Conservation (phyloP, 2,888 invertebrate species). For the Terebella lapidaria region DNA sequence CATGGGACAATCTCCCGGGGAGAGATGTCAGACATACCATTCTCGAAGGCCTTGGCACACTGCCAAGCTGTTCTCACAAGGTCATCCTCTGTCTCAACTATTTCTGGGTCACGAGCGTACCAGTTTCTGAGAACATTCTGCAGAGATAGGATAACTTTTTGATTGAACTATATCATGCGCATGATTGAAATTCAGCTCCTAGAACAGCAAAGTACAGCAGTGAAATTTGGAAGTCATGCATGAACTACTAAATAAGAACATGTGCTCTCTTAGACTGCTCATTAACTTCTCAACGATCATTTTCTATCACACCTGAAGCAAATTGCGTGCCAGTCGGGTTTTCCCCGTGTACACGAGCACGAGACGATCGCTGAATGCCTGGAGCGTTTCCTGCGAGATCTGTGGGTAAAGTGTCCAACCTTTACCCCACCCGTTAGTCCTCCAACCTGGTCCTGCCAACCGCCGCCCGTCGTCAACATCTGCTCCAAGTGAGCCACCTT, state of each 20-base stretch:
- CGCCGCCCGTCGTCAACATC: constrained; percentile 59
- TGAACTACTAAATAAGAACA: neutral
- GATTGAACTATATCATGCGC: too few species aligned
- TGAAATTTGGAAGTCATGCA: neutral
- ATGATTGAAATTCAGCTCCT: too few species aligned
- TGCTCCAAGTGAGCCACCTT: constrained; percentile 58
- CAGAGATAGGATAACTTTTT: too few species aligned
- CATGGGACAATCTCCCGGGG: too few species aligned
- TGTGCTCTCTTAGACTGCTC: too few species aligned
- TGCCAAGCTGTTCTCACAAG: constrained; percentile 45
- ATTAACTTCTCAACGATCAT: too few species aligned
- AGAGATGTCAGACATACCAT: too few species aligned
- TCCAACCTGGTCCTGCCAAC: constrained; percentile 61
- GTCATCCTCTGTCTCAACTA: constrained; percentile 48
- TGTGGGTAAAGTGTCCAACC: constrained; percentile 49
- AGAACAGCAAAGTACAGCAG: neutral
- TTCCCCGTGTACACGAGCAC: constrained; percentile 58
- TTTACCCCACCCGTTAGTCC: constrained; percentile 55
- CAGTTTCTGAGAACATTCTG: constrained; percentile 55
- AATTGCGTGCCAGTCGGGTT: constrained; percentile 58
- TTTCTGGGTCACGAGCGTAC: constrained; percentile 52
- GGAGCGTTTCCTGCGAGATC: constrained; percentile 31
- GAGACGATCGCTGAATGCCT: constrained; percentile 51
- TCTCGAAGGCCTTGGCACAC: constrained; percentile 42
- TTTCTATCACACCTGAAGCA: constrained; percentile 55